A percentile compares a stretch with the other conserved stretches of the same genome.
Conservation (phyloP, 2,797 vertebrate species). For the Coregonus sp. region DNA sequence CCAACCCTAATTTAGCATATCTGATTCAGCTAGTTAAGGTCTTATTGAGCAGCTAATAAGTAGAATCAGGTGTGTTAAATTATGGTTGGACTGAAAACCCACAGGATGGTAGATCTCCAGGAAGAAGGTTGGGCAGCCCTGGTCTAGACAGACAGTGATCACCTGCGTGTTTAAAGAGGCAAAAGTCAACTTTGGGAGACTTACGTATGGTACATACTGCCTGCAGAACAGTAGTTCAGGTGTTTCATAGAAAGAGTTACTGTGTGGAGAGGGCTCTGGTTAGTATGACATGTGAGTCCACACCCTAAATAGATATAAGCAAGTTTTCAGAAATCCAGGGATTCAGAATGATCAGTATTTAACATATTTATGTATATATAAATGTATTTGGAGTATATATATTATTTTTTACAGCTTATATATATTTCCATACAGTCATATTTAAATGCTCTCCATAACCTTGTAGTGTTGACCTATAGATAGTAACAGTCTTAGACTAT, state of each 20-base stretch:
- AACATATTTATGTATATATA: constrained; percentile 72
- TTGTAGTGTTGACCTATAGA: constrained; percentile 70
- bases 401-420: constrained; percentile 72
- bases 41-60: too few relatives aligned
- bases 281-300: constrained; percentile 45
- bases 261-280: constrained; percentile 27
- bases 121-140: too few relatives aligned
- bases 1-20: too few relatives aligned
- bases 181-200: constrained; percentile 61
- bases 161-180: constrained; percentile 47
- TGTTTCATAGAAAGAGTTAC: constrained; percentile 30
- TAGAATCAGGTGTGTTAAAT: too few relatives aligned
- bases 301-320: constrained; percentile 61
- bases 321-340: constrained; percentile 74
- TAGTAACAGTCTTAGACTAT: constrained; percentile 57
- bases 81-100: too few relatives aligned
- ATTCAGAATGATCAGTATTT: constrained; percentile 82
- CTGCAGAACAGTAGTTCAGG: constrained; percentile 33
- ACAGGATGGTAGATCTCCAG: too few relatives aligned
- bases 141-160: constrained; percentile 47
- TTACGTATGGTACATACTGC: constrained; percentile 28
- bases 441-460: constrained; percentile 75
- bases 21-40: too few relatives aligned
- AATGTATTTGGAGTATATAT: constrained; percentile 76
- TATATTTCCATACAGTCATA: constrained; percentile 66